Base-by-base conservation (phyloP, 2,888 invertebrate species). In the Limnephilus marmoratus region DNA sequence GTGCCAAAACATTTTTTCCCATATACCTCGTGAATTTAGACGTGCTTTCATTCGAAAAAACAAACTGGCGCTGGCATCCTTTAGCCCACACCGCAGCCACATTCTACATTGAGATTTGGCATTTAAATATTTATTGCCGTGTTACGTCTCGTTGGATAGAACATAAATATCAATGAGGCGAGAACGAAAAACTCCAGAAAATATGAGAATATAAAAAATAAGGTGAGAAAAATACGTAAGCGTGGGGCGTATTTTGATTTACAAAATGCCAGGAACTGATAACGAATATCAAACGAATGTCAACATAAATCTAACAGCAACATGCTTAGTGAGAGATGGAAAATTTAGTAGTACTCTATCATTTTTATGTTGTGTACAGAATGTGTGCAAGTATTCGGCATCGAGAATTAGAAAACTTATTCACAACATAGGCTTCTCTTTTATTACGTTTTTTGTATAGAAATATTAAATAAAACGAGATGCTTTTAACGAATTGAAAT, bases 81-180 rank as follows among this genome's bases (percentile, higher is more conserved):
- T 68, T 15, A 18, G 24, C 18, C 18, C 7, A 24, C 18, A 24
- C 53, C 53, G 53, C 53, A 15, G 53, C 53, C 53, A 68, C 18
- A 68, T 68, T 68, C 53, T 7, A 68, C 53, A 68, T 68, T 18
- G 53, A 68, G 53, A 68, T 83, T 31, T 83, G 83, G 24, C 83
- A 83, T 83, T 83, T 31, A 83, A 31, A 34, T 83, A 83, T 83
- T 83, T 34, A 37, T 31, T 34, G 83, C 83, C 31, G 37, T 34
- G 83, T 83, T 83, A 83, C 83, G 29, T 34, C 34, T 83, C 37
- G 83, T 34, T 37, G 83, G 83, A 83, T 37, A 37, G 24, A 83
- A 83, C 53, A 68, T 68, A 68, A 83, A 83, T 81, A 83, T 37
- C 83, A 83, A 31, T 34, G 34, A 37, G 53, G 53, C 53, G 53